A percentile compares a stretch with the other conserved stretches of the same genome.
Evolutionary conservation across 1,140 invertebrate species (phyloP).

Genomic region (Drepana arcuata): DNA sequence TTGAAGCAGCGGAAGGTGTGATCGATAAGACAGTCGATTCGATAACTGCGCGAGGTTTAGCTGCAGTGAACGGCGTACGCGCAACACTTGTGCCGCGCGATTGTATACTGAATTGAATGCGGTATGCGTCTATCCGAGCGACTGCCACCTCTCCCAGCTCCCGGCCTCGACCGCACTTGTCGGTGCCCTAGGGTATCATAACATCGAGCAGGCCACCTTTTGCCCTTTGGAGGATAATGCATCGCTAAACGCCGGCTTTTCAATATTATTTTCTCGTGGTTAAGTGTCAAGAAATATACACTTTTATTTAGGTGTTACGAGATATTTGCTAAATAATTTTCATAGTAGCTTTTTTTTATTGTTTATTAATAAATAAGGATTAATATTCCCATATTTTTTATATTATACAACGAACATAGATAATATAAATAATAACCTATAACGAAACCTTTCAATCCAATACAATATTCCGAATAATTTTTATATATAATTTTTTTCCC

Average conservation of each 20-base stretch:
- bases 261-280: conserved; percentile 32
- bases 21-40: conserved; percentile 37
- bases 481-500: not conserved
- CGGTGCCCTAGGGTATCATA: conserved; percentile 45
- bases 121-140: conserved; percentile 8
- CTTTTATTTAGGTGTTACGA: not conserved
- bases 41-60: conserved; percentile 31
- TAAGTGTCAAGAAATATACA: conserved; percentile 8
- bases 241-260: conserved; percentile 41
- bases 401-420: no score
- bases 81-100: conserved; percentile 59
- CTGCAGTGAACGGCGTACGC: conserved; percentile 48
- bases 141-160: conserved; percentile 54
- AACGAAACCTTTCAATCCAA: not conserved
- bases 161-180: conserved; percentile 46
- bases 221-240: conserved; percentile 47
- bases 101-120: conserved; percentile 51
- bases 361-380: not conserved
- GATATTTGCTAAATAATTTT: no score
- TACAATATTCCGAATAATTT: not conserved
- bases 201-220: conserved; percentile 50
- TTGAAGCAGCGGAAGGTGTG: conserved; percentile 27
- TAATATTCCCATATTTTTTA: not conserved
- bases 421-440: not conserved
- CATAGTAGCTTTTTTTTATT: not conserved